Evolutionary conservation across 2,888 invertebrate species (phyloP).

Genomic region (Desoria tigrina): DNA sequence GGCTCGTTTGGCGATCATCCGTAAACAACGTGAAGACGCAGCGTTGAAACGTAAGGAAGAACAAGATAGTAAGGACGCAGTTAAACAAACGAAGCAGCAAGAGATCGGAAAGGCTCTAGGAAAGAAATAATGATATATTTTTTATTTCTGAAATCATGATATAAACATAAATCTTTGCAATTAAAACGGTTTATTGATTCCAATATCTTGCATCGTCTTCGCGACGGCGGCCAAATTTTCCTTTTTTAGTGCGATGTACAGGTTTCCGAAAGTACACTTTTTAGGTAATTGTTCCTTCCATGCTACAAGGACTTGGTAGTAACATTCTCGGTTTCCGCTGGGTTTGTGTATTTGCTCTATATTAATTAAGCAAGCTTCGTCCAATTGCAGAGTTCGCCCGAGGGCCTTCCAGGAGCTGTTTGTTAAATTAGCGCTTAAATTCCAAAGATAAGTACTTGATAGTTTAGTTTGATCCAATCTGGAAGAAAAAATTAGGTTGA

Average conservation of each 20-base stretch:
- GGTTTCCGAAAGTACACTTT: conserved; percentile 53
- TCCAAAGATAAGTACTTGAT: no score
- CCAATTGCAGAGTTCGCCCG: no score
- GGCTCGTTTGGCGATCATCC: conserved; percentile 88
- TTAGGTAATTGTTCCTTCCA: conserved; percentile 53
- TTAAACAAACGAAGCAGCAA: conserved; percentile 64
- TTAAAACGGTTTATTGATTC: no score
- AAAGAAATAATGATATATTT: conserved; percentile 57
- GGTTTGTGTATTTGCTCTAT: no score
- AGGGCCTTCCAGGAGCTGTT: no score
- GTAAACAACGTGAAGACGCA: conserved; percentile 92
- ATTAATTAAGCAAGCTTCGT: no score
- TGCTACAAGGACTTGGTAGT: conserved; percentile 54
- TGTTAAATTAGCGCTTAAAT: no score
- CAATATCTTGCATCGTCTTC: conserved; percentile 23
- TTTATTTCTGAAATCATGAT: no score
- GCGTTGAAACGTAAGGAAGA: conserved; percentile 88
- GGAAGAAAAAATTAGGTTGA: no score
- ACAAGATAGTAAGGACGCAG: conserved; percentile 68
- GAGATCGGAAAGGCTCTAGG: conserved; percentile 66
- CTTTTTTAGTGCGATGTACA: conserved; percentile 51
- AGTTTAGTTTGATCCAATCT: no score
- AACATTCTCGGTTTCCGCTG: no score
- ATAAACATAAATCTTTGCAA: no score
- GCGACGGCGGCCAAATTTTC: conserved; percentile 54